Conservation (phyloP, 2,113 vertebrate species). For the Stictonetta naevosa region DNA sequence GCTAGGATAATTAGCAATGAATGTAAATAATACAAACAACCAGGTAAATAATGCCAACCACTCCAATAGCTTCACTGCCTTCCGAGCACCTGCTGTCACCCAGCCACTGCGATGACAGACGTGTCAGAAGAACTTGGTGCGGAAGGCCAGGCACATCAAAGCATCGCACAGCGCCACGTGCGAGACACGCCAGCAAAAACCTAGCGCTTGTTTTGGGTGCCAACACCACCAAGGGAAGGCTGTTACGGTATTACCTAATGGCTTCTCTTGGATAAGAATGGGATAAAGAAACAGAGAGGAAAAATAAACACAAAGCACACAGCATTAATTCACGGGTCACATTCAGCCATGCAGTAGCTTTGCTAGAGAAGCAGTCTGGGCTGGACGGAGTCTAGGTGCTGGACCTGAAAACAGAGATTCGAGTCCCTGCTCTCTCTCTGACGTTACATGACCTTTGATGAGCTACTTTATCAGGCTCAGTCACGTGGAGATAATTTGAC, state of each 20-base stretch:
- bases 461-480: neutral
- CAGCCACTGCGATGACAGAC: neutral
- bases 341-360: neutral
- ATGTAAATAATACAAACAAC: neutral
- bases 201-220: neutral
- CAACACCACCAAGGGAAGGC: neutral
- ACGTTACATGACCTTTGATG: neutral
- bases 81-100: neutral
- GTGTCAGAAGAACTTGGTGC: neutral
- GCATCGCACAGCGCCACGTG: neutral
- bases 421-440: neutral
- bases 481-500: neutral
- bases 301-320: neutral
- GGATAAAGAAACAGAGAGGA: neutral
- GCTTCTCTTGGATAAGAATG: neutral
- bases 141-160: neutral
- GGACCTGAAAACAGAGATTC: neutral
- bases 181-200: neutral
- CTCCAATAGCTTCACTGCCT: neutral
- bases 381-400: neutral
- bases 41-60: slow-evolving; percentile 34
- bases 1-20: neutral
- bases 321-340: neutral
- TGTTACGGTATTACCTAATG: neutral
- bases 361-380: neutral